Conservation (phyloP, 2,797 vertebrate species). For the Pterois miles region DNA sequence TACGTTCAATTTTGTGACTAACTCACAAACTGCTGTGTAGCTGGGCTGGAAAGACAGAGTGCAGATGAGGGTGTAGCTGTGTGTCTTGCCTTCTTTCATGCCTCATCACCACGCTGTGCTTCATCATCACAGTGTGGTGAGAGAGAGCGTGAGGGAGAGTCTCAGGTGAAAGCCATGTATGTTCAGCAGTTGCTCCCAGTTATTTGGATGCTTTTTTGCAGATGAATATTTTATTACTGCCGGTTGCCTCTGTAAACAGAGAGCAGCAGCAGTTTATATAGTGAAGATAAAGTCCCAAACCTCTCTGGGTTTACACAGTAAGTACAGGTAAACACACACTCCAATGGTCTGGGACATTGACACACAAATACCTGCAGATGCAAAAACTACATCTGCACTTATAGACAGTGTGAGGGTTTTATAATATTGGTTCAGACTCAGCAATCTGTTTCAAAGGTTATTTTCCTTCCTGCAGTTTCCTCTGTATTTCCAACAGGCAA, state of each 20-base stretch:
- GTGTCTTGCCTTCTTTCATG: neutral
- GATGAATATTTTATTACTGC: constrained; percentile 83
- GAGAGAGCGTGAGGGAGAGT: constrained; percentile 10
- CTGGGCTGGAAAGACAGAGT: too few species aligned
- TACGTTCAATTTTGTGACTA: too few species aligned
- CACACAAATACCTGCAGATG: constrained; percentile 17
- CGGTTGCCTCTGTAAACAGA: constrained; percentile 81
- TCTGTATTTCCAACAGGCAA: constrained; percentile 17
- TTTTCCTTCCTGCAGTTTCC: constrained; percentile 1
- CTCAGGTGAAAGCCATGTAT: constrained; percentile 55
- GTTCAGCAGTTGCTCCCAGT: constrained; percentile 66
- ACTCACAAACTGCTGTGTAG: too few species aligned
- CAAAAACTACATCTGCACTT: neutral
- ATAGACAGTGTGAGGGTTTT: neutral
- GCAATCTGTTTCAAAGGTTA: constrained; percentile 36
- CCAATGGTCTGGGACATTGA: constrained; percentile 17
- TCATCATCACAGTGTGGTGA: neutral
- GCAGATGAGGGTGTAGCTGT: too few species aligned
- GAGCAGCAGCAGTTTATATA: constrained; percentile 66
- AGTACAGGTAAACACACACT: constrained; percentile 51
- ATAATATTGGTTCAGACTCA: constrained; percentile 16
- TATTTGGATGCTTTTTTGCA: constrained; percentile 68
- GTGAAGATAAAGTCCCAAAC: constrained; percentile 51
- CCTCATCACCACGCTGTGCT: neutral
- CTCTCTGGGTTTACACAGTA: constrained; percentile 48